Conservation (phyloP, 1,140 invertebrate genomes). For the Hylaeus anthracinus region DNA sequence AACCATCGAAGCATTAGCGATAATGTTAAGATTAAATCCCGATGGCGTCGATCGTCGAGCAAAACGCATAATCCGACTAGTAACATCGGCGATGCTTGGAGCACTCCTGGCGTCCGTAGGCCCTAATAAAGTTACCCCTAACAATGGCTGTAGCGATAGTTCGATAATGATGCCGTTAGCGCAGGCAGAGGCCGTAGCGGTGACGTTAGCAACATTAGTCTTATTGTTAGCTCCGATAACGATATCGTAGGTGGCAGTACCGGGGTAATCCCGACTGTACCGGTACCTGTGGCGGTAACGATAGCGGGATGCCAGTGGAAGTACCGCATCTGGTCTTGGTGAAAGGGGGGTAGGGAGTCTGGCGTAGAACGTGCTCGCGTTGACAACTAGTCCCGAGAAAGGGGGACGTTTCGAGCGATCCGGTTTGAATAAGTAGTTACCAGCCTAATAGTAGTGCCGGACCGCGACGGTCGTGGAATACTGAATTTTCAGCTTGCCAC, state of each 20-base stretch:
- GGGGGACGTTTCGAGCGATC: constrained; percentile 70
- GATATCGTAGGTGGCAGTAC: constrained; percentile 1
- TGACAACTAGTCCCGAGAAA: constrained; percentile 70
- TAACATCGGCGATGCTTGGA: background rate
- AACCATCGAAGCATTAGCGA: background rate
- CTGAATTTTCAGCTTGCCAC: constrained; percentile 64
- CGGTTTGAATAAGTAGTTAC: constrained; percentile 80
- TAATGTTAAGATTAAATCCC: constrained; percentile 31
- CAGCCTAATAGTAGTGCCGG: constrained; percentile 75
- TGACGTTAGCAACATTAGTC: constrained; percentile 36
- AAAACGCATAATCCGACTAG: background rate
- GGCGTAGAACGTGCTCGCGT: constrained; percentile 71
- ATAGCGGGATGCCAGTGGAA: constrained; percentile 28
- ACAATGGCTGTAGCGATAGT: constrained; percentile 31
- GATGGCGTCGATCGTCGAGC: background rate
- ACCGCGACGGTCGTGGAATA: constrained; percentile 75
- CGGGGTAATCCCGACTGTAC: constrained; percentile 16
- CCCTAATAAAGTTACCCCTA: constrained; percentile 26
- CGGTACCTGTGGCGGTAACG: constrained; percentile 15
- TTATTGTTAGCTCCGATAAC: constrained; percentile 39
- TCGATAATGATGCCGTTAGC: constrained; percentile 39
- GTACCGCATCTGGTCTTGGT: constrained; percentile 41
- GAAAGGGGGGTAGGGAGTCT: constrained; percentile 50
- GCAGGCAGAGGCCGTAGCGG: background rate
- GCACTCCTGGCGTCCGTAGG: background rate